Conservation (phyloP, 2,113 vertebrate species). For the Nycticebus coucang region DNA sequence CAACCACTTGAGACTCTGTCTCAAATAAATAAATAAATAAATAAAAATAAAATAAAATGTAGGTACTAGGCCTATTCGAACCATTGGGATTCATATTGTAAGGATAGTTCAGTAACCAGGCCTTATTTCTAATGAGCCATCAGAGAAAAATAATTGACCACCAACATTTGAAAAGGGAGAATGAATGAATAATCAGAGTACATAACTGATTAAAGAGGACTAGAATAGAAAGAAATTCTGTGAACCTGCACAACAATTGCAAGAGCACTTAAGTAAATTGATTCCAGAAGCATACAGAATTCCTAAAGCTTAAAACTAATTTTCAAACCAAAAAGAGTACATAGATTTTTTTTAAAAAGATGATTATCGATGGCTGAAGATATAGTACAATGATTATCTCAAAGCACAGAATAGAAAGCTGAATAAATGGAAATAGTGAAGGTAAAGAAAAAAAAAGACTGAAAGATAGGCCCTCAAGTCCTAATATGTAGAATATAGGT, state of each 20-base stretch:
- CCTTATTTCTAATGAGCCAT: background rate
- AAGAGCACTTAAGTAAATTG: background rate
- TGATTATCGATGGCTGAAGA: background rate
- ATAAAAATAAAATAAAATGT: background rate
- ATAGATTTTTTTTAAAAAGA: background rate
- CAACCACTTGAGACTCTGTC: no score
- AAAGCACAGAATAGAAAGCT: background rate
- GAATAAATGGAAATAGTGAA: background rate
- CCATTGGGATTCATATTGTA: background rate
- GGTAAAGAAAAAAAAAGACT: background rate
- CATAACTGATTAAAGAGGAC: background rate
- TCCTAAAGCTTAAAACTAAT: background rate
- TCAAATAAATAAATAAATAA: no score
- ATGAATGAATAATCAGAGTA: background rate
- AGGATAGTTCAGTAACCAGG: background rate
- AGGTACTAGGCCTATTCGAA: background rate
- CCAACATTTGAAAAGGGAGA: slow-evolving; percentile 3
- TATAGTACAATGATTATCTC: background rate
- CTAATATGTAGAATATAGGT: background rate
- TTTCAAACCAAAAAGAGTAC: background rate
- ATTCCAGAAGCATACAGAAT: background rate
- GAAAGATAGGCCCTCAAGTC: background rate
- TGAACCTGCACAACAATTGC: background rate
- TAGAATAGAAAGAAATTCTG: background rate
- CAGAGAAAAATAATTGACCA: background rate